These are phyloP conservation scores for Benitochromis conjunctus DNA, from an alignment of 2,113 vertebrate species.

Conservation along the genomic window DNA sequence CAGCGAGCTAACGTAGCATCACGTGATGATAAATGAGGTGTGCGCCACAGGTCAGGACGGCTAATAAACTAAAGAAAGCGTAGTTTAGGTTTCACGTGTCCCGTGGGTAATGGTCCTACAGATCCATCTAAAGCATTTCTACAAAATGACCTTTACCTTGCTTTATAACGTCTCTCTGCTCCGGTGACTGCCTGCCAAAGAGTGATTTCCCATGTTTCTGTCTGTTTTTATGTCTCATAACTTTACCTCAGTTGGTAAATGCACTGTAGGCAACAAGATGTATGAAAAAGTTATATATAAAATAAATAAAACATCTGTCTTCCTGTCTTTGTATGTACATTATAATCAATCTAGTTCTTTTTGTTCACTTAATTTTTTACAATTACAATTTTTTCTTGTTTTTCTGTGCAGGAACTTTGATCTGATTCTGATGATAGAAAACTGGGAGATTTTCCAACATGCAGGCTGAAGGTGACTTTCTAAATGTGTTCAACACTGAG, in stretches of 20 bases:
- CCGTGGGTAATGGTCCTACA: neutral
- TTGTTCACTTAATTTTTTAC: neutral
- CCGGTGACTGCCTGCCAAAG: neutral
- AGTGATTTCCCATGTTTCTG: neutral
- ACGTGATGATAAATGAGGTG: neutral
- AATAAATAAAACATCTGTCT: neutral
- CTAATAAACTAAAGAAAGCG: neutral
- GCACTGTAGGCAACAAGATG: neutral
- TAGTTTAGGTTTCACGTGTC: neutral
- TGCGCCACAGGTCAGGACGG: neutral
- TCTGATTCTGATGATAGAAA: neutral
- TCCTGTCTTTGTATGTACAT: neutral
- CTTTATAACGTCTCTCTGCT: neutral
- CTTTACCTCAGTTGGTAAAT: neutral
- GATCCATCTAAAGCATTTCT: neutral
- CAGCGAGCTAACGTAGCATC: neutral
- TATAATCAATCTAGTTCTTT: neutral
- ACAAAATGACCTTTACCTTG: neutral
- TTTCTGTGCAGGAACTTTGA: neutral
- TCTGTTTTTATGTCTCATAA: neutral
- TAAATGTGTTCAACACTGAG: constrained; percentile 42
- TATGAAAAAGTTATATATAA: neutral
- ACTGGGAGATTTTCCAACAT: constrained; percentile 10
- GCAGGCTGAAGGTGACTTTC: constrained; percentile 43
- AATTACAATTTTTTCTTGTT: neutral